Evolutionary conservation across 2,797 vertebrate species (phyloP).

Genomic region (Microcaecilia unicolor): DNA sequence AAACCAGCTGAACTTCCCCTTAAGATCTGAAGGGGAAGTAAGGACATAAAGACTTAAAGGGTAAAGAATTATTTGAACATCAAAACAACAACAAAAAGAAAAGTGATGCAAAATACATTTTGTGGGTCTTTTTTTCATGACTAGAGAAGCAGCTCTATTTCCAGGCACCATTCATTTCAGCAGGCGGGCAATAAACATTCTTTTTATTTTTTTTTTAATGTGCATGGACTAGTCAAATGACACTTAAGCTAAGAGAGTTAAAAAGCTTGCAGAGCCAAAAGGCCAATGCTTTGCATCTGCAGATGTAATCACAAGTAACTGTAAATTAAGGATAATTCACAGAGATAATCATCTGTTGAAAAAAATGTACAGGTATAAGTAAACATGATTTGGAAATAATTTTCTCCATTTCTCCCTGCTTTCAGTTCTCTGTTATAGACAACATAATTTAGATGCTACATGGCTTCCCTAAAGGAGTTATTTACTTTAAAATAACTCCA

Average conservation of each 20-base stretch:
- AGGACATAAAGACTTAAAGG: background rate
- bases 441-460: background rate
- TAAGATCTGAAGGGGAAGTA: background rate
- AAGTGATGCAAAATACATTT: background rate
- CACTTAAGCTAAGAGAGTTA: background rate
- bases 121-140: background rate
- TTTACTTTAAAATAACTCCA: constrained; percentile 25
- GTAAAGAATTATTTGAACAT: background rate
- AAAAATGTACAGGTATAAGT: background rate
- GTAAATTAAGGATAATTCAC: constrained; percentile 17
- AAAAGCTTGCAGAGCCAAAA: constrained; percentile 14
- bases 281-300: constrained; percentile 6
- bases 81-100: background rate
- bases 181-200: constrained; percentile 2
- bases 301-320: constrained; percentile 4
- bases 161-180: constrained; percentile 9
- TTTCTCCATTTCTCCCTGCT: background rate
- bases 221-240: constrained; percentile 4
- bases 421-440: background rate
- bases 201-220: constrained; percentile 13
- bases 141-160: constrained; percentile 6
- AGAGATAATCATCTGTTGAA: constrained; percentile 7
- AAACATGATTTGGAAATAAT: constrained; percentile 17
- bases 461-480: background rate
- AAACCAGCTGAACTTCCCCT: too few relatives aligned